Conservation (phyloP, 2,888 invertebrate genomes). For the Watsonalla cultraria region DNA sequence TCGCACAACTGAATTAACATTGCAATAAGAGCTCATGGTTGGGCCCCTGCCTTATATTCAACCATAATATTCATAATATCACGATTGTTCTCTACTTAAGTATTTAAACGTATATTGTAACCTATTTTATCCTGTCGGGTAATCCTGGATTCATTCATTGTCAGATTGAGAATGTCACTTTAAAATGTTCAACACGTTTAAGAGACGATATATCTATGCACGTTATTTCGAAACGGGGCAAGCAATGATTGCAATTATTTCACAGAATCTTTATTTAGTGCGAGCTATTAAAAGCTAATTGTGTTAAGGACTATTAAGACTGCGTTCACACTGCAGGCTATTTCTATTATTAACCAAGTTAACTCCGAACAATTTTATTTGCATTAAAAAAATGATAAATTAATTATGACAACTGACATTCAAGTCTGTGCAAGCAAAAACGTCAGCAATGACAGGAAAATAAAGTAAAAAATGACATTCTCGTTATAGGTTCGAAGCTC, state of each 20-base stretch:
- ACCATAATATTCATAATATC: too few relatives aligned
- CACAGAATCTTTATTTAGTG: slow-evolving; percentile 57
- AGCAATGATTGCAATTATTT: slow-evolving; percentile 56
- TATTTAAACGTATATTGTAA: too few relatives aligned
- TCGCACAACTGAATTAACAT: too few relatives aligned
- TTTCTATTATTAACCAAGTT: background rate
- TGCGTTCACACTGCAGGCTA: slow-evolving; percentile 17
- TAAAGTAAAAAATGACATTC: slow-evolving; percentile 33
- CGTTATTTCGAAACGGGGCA: slow-evolving; percentile 31
- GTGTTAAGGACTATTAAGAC: slow-evolving; percentile 52
- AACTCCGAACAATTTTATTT: background rate
- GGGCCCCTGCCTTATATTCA: too few relatives aligned
- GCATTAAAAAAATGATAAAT: background rate
- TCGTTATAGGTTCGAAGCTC: slow-evolving; percentile 35
- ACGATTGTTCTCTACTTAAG: too few relatives aligned
- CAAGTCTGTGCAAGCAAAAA: slow-evolving; percentile 23
- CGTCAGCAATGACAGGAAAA: slow-evolving; percentile 21
- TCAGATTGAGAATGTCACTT: slow-evolving; percentile 18
- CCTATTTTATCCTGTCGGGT: background rate
- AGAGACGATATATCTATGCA: slow-evolving; percentile 27
- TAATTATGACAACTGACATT: slow-evolving; percentile 1
- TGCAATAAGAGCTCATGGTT: too few relatives aligned
- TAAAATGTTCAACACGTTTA: too few relatives aligned
- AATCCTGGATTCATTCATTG: slow-evolving; percentile 5
- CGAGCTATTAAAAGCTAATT: slow-evolving; percentile 57